A percentile compares a stretch with the other conserved stretches of the same genome.
These are phyloP conservation scores for Falco punctatus DNA, from an alignment of 2,113 vertebrate genomes.

Conservation along the genomic window DNA sequence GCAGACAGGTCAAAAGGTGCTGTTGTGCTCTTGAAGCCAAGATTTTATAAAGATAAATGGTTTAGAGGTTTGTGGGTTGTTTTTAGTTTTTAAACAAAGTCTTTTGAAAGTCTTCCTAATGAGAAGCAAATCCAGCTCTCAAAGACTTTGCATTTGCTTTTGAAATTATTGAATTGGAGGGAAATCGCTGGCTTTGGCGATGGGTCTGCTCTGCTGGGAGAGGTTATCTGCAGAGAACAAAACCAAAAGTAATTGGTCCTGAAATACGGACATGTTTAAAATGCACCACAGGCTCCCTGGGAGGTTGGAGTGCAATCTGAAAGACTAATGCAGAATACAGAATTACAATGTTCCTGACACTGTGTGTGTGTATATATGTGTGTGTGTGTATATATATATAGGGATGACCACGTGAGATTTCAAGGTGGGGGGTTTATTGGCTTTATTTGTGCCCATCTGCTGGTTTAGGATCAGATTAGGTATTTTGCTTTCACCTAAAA, in stretches of 20 bases:
- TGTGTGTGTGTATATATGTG: neutral
- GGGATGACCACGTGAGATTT: neutral
- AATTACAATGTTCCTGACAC: neutral
- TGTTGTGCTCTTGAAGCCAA: neutral
- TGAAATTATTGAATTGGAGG: constrained; percentile 4
- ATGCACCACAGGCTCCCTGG: neutral
- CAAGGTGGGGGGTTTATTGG: neutral
- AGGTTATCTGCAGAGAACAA: constrained; percentile 45
- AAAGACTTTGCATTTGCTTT: constrained; percentile 10
- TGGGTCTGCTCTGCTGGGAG: constrained; percentile 13
- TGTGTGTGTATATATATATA: neutral
- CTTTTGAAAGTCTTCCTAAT: constrained; percentile 38
- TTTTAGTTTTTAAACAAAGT: constrained; percentile 22
- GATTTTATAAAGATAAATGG: constrained; percentile 39
- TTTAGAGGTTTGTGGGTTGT: constrained; percentile 24
- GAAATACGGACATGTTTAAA: neutral
- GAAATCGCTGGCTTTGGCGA: constrained; percentile 9
- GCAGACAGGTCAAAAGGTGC: neutral
- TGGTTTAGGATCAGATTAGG: neutral
- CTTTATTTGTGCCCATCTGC: neutral
- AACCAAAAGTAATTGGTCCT: constrained; percentile 47
- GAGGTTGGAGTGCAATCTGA: neutral
- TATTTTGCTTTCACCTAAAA: neutral
- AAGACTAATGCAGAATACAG: neutral
- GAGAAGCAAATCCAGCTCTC: constrained; percentile 36